Base-by-base conservation (phyloP, 2,888 invertebrate genomes). In the Brassicogethes aeneus region DNA sequence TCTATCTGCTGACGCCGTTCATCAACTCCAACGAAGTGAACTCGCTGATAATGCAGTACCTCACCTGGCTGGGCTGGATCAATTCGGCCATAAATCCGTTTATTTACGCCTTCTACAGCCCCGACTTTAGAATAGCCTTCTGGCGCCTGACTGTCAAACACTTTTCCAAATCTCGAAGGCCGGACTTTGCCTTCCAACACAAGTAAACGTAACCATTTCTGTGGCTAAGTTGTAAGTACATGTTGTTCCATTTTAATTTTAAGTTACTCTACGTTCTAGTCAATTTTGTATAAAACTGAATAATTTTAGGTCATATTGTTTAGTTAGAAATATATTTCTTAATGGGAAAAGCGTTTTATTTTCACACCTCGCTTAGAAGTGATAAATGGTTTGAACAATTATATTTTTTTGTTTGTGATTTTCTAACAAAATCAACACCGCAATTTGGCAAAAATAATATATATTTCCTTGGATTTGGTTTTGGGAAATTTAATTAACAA, bases 1-100 rank as follows among this genome's bases (percentile, higher is more conserved):
- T 85, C 49, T 91, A 91, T 58, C 68, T 91, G 8, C 70, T 87
- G 1, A 85, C 82, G 2, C 89, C 90, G 3, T 89, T 90, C 57
- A 74, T 88, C 39, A 77, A 79, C 0, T 69, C 71, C 38, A 76
- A 79, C 51, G 76, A 80, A 2, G 56, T 60, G 13, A 64, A 60
- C 38, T 44, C 49, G 17, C 72, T 78, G 2, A 64, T 88, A 38
- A 82, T 85, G 77, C 80, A 80, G 35, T 79, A 83, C 39, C 68
- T 90, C 39, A 89, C 88, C 1, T 91, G 90, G 90, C 70, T 91
- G 31, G 91, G 89, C 0, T 91, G 90, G 88, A 82, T 88, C 55
- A 91, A 90, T 62, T 88, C 88, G 1, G 88, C 88, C 2, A 87
- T 91, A 48, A 91, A 91, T 69, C 90, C 90, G 0, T 89, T 90